phyloP scores from a whole-genome alignment of 2,888 invertebrate genomes.

The Ariolimax columbianus region DNA sequence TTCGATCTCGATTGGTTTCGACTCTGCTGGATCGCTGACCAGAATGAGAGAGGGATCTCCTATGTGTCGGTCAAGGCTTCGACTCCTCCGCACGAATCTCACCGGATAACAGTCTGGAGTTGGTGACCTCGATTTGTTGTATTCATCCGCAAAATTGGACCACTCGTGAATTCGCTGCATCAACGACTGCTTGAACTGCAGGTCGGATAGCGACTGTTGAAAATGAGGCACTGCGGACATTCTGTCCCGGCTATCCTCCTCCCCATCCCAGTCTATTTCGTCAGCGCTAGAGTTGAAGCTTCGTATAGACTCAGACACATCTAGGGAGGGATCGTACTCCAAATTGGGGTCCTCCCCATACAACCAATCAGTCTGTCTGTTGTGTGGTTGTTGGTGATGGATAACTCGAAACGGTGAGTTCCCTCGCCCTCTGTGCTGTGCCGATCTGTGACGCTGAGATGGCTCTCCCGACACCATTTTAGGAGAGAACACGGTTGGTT shows the following conservation, averaged over 20 bases:
- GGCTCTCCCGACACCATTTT: slow-evolving; percentile 35
- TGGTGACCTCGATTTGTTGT: slow-evolving; percentile 59
- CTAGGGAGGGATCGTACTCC: slow-evolving; percentile 53
- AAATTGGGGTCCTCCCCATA: slow-evolving; percentile 31
- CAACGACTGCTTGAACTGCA: slow-evolving; percentile 62
- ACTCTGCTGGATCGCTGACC: slow-evolving; percentile 24
- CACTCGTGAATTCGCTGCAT: slow-evolving; percentile 66
- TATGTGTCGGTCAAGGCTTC: slow-evolving; percentile 61
- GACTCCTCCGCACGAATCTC: slow-evolving; percentile 56
- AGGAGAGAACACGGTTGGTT: not conserved
- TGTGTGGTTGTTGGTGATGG: slow-evolving; percentile 28
- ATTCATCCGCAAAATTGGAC: slow-evolving; percentile 60
- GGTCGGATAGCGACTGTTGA: slow-evolving; percentile 59
- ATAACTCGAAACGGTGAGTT: slow-evolving; percentile 11
- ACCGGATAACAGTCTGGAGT: slow-evolving; percentile 60
- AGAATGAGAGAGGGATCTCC: slow-evolving; percentile 56
- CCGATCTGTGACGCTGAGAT: slow-evolving; percentile 43
- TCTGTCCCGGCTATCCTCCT: slow-evolving; percentile 48
- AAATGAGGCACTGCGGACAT: slow-evolving; percentile 59
- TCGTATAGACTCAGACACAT: slow-evolving; percentile 56
- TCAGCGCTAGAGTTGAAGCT: slow-evolving; percentile 57
- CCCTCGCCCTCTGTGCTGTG: slow-evolving; percentile 4
- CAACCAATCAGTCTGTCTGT: slow-evolving; percentile 31
- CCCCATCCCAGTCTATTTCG: slow-evolving; percentile 51
- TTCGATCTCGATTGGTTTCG: slow-evolving; percentile 54